Evolutionary conservation across 1,140 invertebrate genomes (phyloP).

Genomic region (Atopsyche davidsoni): DNA sequence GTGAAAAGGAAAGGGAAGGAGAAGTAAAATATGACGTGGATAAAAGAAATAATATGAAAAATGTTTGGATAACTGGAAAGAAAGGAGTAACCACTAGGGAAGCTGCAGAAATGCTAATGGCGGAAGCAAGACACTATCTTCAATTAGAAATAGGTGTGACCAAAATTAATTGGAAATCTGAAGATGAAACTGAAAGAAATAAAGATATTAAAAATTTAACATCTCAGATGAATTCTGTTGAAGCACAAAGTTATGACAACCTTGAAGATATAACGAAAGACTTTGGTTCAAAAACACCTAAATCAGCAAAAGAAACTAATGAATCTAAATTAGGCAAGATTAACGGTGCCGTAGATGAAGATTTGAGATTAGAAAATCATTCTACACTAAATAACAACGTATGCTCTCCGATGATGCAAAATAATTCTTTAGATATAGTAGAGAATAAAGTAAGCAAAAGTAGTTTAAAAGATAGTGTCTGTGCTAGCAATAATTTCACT

Average conservation of each 20-base stretch:
- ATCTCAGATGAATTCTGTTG: no score
- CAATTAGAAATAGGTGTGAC: conserved; percentile 56
- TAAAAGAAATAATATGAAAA: conserved; percentile 60
- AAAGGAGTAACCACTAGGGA: conserved; percentile 74
- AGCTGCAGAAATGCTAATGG: conserved; percentile 72
- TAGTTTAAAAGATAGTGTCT: not conserved
- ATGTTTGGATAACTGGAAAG: conserved; percentile 78
- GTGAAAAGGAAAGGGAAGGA: conserved; percentile 64
- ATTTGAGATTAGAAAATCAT: not conserved
- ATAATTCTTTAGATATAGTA: conserved; percentile 2
- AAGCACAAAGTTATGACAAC: no score
- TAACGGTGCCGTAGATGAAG: not conserved
- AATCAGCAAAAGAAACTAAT: no score
- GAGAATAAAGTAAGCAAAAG: not conserved
- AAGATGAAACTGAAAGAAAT: no score
- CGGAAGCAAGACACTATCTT: conserved; percentile 70
- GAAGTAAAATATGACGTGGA: conserved; percentile 63
- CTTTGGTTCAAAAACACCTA: no score
- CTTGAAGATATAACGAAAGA: no score
- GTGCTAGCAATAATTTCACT: conserved; percentile 12
- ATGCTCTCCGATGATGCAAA: not conserved
- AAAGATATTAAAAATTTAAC: no score
- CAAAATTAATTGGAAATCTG: conserved; percentile 52
- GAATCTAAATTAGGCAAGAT: not conserved
- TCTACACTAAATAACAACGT: not conserved